Conservation (phyloP, 2,888 invertebrate genomes). For the Neocrepidodera transversa region DNA sequence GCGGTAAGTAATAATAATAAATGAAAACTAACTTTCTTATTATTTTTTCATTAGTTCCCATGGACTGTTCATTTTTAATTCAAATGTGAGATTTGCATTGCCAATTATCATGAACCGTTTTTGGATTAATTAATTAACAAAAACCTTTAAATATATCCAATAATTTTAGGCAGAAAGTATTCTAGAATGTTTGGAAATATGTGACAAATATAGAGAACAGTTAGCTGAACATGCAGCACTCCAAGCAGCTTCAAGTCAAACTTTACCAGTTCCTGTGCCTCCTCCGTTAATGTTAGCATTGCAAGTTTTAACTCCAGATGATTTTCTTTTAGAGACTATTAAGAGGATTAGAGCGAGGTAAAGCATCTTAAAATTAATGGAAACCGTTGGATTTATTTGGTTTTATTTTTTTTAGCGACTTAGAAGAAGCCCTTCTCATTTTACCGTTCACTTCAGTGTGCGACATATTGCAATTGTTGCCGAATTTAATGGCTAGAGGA, state of each 20-base stretch:
- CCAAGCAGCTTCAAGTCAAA: conserved; percentile 53
- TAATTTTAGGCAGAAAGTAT: conserved; percentile 84
- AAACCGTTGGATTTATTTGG: background rate
- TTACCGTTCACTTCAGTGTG: conserved; percentile 84
- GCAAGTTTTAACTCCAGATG: conserved; percentile 73
- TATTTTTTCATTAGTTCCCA: too few relatives aligned
- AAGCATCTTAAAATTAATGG: conserved; percentile 8
- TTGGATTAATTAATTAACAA: too few relatives aligned
- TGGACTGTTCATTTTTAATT: too few relatives aligned
- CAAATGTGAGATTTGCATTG: too few relatives aligned
- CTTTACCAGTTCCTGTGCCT: conserved; percentile 63
- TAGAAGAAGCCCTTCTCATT: conserved; percentile 88
- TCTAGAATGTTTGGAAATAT: conserved; percentile 87
- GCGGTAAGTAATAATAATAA: conserved; percentile 77
- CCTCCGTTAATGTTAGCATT: conserved; percentile 87
- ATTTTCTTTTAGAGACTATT: conserved; percentile 83
- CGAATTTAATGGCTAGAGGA: conserved; percentile 71
- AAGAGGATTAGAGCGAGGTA: conserved; percentile 83
- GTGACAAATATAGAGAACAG: conserved; percentile 69
- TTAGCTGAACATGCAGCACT: conserved; percentile 62
- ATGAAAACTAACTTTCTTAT: too few relatives aligned
- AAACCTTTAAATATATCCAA: too few relatives aligned
- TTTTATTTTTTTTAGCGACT: conserved; percentile 70
- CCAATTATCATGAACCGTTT: too few relatives aligned
- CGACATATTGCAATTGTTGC: conserved; percentile 77